These are phyloP conservation scores for Callinectes sapidus DNA, from an alignment of 2,888 invertebrate genomes.

Conservation along the genomic window DNA sequence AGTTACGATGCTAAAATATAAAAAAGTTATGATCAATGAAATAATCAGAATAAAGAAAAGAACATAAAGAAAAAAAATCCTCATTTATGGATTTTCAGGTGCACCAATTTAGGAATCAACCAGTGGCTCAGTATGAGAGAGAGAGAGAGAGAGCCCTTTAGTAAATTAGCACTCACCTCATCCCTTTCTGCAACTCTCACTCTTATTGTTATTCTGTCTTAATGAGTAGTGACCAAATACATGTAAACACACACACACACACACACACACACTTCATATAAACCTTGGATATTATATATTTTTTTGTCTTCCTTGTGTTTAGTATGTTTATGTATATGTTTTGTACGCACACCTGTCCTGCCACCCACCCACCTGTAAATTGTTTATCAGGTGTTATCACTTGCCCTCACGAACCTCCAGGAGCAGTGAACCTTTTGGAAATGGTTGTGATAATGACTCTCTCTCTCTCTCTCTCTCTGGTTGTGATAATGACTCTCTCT, in stretches of 20 bases:
- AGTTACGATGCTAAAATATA: not conserved
- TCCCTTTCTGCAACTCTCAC: not conserved
- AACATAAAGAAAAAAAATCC: not conserved
- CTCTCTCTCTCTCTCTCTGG: constrained; percentile 36
- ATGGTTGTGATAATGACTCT: constrained; percentile 9
- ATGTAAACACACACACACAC: constrained; percentile 16
- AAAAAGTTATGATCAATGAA: not conserved
- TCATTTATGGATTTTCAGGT: not conserved
- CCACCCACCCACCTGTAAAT: not conserved
- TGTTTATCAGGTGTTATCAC: constrained; percentile 1
- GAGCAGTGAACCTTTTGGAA: not conserved
- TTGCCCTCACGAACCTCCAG: not conserved
- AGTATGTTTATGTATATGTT: not conserved
- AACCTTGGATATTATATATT: not conserved
- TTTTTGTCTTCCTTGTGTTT: not conserved
- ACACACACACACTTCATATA: not conserved
- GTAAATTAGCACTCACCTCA: not conserved
- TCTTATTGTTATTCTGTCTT: not conserved
- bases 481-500: constrained; percentile 32
- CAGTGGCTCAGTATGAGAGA: not conserved
- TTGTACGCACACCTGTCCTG: not conserved
- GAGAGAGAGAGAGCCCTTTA: not conserved
- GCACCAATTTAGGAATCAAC: not conserved
- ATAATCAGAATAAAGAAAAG: not conserved
- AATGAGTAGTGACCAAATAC: not conserved